Evolutionary conservation across 1,140 invertebrate species (phyloP).

Genomic region (Drosophila pandora): DNA sequence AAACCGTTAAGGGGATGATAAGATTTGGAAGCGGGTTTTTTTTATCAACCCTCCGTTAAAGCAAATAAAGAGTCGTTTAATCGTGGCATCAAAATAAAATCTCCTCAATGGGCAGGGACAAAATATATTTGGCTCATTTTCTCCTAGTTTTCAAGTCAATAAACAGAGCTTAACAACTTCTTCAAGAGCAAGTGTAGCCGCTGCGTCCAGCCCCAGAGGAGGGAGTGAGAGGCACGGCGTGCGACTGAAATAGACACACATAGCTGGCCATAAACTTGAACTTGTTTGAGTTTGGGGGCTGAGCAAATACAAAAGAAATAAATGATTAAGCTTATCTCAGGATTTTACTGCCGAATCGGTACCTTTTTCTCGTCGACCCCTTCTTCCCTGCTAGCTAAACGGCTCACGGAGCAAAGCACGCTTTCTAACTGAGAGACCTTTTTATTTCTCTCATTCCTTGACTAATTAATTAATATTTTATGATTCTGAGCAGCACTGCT

Average conservation of each 20-base stretch:
- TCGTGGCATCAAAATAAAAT: slow-evolving; percentile 76
- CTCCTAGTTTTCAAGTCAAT: slow-evolving; percentile 70
- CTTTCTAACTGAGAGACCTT: slow-evolving; percentile 66
- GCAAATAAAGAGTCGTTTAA: slow-evolving; percentile 60
- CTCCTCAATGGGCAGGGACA: slow-evolving; percentile 19
- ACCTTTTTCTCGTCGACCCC: slow-evolving; percentile 15
- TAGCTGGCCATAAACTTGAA: slow-evolving; percentile 71
- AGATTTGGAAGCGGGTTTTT: slow-evolving; percentile 44
- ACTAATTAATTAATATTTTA: slow-evolving; percentile 83
- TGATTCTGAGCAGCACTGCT: slow-evolving; percentile 64
- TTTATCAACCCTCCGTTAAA: slow-evolving; percentile 28
- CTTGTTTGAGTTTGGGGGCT: slow-evolving; percentile 62
- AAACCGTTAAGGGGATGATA: slow-evolving; percentile 52
- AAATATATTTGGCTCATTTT: slow-evolving; percentile 52
- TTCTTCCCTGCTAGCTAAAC: not conserved
- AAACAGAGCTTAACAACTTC: slow-evolving; percentile 75
- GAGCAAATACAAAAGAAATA: slow-evolving; percentile 77
- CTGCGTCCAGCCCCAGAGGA: not conserved
- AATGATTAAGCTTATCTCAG: slow-evolving; percentile 69
- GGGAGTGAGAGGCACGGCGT: not conserved
- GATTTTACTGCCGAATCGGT: slow-evolving; percentile 57
- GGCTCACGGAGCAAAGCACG: slow-evolving; percentile 34
- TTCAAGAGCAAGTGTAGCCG: slow-evolving; percentile 55
- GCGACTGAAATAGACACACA: slow-evolving; percentile 3
- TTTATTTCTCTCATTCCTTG: slow-evolving; percentile 32